Evolutionary conservation across 2,797 vertebrate species (phyloP).

Genomic region (Heliangelus exortis): DNA sequence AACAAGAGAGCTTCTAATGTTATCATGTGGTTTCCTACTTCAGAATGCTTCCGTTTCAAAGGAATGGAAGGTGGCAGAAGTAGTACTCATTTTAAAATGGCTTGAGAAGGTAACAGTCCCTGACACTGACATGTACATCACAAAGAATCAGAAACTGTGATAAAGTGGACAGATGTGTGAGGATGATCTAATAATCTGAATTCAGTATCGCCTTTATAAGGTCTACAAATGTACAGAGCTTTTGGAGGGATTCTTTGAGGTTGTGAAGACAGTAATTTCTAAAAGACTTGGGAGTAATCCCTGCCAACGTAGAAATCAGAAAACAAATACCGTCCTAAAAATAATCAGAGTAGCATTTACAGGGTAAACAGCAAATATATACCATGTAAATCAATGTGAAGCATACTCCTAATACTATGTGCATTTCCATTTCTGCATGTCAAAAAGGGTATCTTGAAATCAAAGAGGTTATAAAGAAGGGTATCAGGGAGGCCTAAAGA

Average conservation of each 20-base stretch:
- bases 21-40: background rate
- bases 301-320: background rate
- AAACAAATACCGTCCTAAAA: background rate
- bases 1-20: conserved; percentile 1
- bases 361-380: background rate
- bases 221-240: background rate
- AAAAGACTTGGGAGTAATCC: background rate
- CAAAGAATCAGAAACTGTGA: background rate
- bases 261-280: background rate
- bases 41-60: background rate
- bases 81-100: background rate
- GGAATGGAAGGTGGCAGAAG: background rate
- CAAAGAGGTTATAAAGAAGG: background rate
- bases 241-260: background rate
- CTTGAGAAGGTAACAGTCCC: background rate
- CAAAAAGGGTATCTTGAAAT: background rate
- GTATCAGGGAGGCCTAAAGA: background rate
- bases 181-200: background rate
- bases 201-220: background rate
- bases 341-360: background rate
- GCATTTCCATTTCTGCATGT: background rate
- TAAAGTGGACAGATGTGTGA: background rate
- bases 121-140: background rate
- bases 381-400: background rate
- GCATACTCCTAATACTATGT: background rate